Conservation (phyloP, 2,797 vertebrate species). For the Setipinna tenuifilis region DNA sequence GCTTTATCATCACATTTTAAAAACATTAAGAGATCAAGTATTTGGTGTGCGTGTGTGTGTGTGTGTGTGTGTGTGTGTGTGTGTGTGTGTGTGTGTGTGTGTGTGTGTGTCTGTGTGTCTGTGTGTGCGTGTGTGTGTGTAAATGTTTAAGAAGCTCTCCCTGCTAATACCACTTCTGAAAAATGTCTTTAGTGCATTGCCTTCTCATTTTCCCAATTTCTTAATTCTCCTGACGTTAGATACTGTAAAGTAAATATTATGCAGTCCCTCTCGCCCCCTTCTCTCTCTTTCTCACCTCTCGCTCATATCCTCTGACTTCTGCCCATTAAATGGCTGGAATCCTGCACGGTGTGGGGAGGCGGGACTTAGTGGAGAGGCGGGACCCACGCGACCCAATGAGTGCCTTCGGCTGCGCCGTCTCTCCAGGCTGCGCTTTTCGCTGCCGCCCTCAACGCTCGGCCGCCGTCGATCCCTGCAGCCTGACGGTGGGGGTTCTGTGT, state of each 20-base stretch:
- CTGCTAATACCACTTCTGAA: not conserved
- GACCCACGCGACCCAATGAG: constrained; percentile 79
- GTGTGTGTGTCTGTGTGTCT: not conserved
- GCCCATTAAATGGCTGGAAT: constrained; percentile 72
- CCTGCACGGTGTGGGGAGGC: constrained; percentile 65
- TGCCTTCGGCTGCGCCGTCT: constrained; percentile 89
- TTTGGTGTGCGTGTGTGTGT: not conserved
- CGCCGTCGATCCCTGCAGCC: constrained; percentile 81
- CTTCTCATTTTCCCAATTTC: not conserved
- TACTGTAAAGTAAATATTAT: not conserved
- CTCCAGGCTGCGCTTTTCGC: constrained; percentile 79
- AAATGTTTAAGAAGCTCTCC: not conserved
- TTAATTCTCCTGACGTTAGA: no score
- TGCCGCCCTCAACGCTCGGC: constrained; percentile 75
- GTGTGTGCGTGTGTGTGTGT: not conserved
- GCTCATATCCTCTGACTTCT: constrained; percentile 72
- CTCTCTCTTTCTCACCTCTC: constrained; percentile 80
- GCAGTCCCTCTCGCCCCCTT: no score
- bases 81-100: not conserved
- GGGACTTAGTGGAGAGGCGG: constrained; percentile 77
- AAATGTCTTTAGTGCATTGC: not conserved
- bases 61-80: not conserved
- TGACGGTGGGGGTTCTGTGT: constrained; percentile 72
- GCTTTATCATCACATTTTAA: not conserved
- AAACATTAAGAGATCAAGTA: not conserved